A percentile compares a stretch with the other conserved stretches of the same genome.
These are phyloP conservation scores for Dynastes maya DNA, from an alignment of 2,888 invertebrate genomes.

Conservation along the genomic window DNA sequence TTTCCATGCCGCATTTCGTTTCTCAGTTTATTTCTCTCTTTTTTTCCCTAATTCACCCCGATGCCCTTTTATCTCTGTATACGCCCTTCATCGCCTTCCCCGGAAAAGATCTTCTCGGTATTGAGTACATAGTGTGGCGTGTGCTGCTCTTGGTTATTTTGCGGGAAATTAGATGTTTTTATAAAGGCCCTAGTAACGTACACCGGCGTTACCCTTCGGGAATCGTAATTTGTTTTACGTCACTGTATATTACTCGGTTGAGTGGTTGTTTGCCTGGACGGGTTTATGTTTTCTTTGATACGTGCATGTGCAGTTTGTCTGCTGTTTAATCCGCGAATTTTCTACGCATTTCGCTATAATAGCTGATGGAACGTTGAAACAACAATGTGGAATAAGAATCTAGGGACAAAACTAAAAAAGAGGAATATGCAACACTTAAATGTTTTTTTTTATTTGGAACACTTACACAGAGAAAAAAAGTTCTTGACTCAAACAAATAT, in stretches of 20 bases:
- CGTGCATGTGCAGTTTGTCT: background rate
- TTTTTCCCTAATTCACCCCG: background rate
- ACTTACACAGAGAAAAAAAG: no score
- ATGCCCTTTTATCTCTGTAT: background rate
- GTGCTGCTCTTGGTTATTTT: slow-evolving; percentile 1
- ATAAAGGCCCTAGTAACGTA: background rate
- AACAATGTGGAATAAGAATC: no score
- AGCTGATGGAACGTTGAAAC: no score
- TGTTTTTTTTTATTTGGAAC: no score
- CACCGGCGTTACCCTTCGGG: background rate
- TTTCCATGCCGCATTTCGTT: background rate
- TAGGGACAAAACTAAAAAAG: no score
- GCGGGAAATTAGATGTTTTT: slow-evolving; percentile 31
- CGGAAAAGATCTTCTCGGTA: slow-evolving; percentile 10
- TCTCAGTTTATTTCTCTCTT: slow-evolving; percentile 15
- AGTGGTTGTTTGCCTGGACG: background rate
- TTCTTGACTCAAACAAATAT: no score
- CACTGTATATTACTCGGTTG: slow-evolving; percentile 13
- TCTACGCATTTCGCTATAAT: background rate
- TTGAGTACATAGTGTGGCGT: slow-evolving; percentile 16
- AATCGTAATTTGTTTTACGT: slow-evolving; percentile 28
- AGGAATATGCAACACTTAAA: no score
- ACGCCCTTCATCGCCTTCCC: background rate
- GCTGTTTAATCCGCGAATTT: background rate
- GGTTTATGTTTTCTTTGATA: slow-evolving; percentile 5